Percentiles rank a stretch among this genome's conserved stretches.
Conservation (phyloP, 2,113 vertebrate genomes). For the Pangasianodon hypophthalmus region DNA sequence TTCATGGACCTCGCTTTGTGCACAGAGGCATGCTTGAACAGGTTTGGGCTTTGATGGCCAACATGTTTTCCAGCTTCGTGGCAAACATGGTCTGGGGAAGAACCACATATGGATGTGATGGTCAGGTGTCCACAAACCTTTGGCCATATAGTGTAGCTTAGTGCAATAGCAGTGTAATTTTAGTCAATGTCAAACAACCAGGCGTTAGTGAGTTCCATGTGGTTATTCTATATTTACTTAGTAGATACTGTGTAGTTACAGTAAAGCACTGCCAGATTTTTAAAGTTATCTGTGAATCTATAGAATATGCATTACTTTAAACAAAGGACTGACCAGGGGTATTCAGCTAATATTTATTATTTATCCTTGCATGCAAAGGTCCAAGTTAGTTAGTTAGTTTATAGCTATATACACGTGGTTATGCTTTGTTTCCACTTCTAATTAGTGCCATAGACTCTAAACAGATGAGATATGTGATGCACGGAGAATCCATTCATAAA, state of each 20-base stretch:
- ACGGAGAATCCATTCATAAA: neutral
- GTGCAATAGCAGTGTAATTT: neutral
- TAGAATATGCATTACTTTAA: neutral
- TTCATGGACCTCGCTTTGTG: too few species aligned
- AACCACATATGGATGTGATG: neutral
- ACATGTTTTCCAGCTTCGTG: too few species aligned
- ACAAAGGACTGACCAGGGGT: neutral
- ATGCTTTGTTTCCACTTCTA: neutral
- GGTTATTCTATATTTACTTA: neutral
- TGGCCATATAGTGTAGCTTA: neutral
- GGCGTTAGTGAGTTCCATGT: neutral
- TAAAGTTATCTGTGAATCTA: neutral
- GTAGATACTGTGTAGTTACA: too few species aligned
- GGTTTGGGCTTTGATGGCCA: too few species aligned
- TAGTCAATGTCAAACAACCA: neutral
- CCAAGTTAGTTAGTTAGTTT: neutral
- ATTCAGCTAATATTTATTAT: neutral
- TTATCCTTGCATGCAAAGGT: neutral
- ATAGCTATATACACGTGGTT: neutral
- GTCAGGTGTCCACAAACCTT: neutral
- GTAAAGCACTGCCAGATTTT: neutral
- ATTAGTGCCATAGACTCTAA: neutral
- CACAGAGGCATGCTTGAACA: neutral
- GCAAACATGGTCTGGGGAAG: too few species aligned
- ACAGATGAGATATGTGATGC: neutral